These are phyloP conservation scores for Aspidiotus destructor DNA, from an alignment of 2,888 invertebrate species.

Conservation along the genomic window DNA sequence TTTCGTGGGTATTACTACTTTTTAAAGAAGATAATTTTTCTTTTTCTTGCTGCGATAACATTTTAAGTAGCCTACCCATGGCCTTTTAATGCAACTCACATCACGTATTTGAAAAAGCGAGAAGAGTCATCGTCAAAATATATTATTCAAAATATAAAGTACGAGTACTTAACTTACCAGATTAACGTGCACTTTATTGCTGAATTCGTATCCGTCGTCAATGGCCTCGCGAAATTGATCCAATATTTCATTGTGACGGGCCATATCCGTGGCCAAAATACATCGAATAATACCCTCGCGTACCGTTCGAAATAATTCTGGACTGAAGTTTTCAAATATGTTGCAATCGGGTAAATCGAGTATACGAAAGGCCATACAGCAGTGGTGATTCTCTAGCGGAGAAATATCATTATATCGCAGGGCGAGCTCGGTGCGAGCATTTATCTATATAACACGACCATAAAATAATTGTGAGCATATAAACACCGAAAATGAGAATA, in stretches of 20 bases:
- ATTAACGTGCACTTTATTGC: conserved; percentile 59
- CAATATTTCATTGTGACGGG: conserved; percentile 66
- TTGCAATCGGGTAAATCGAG: conserved; percentile 70
- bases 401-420: conserved; percentile 78
- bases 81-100: neutral
- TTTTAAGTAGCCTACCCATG: neutral
- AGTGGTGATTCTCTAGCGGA: conserved; percentile 76
- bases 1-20: too few species aligned
- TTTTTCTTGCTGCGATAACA: too few species aligned
- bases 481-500: too few species aligned
- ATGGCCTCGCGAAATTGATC: conserved; percentile 59
- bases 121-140: neutral
- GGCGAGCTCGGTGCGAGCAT: conserved; percentile 71
- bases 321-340: conserved; percentile 58
- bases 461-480: neutral
- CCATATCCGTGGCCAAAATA: conserved; percentile 69
- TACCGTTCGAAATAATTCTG: conserved; percentile 45
- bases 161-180: conserved; percentile 47
- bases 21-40: too few species aligned
- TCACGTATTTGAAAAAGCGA: conserved; percentile 1
- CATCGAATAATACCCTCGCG: conserved; percentile 70
- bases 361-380: conserved; percentile 71
- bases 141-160: neutral
- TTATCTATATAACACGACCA: conserved; percentile 50
- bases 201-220: conserved; percentile 54